Percentiles rank a stretch among this genome's conserved stretches.
Evolutionary conservation across 1,140 invertebrate genomes (phyloP).

Genomic region (Lordiphosa mommai): DNA sequence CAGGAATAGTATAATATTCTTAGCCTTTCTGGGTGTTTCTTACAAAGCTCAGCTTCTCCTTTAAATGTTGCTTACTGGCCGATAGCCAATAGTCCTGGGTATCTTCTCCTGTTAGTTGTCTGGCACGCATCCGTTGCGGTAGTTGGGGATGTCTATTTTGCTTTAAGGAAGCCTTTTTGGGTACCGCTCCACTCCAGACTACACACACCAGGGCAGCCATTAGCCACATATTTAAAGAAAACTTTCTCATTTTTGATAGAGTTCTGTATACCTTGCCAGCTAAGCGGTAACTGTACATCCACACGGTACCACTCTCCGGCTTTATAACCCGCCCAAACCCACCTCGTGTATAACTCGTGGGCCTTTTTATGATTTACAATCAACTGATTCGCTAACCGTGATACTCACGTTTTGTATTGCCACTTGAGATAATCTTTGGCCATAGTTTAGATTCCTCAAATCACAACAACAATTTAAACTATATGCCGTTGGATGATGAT

Average conservation of each 20-base stretch:
- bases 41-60: conserved; percentile 51
- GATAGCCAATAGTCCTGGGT: conserved; percentile 76
- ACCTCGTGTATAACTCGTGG: conserved; percentile 21
- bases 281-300: conserved; percentile 44
- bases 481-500: not conserved
- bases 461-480: conserved; percentile 50
- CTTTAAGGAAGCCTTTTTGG: conserved; percentile 12
- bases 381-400: conserved; percentile 21
- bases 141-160: conserved; percentile 63
- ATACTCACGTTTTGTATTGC: conserved; percentile 34
- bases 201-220: conserved; percentile 9
- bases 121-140: not conserved
- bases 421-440: conserved; percentile 48
- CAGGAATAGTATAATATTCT: conserved; percentile 89
- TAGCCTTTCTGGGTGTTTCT: conserved; percentile 81
- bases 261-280: conserved; percentile 32
- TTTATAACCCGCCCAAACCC: conserved; percentile 60
- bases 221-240: conserved; percentile 12
- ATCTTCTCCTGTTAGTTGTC: conserved; percentile 34
- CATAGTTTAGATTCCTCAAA: conserved; percentile 53
- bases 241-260: conserved; percentile 27
- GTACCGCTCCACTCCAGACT: conserved; percentile 39
- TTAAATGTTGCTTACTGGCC: conserved; percentile 57
- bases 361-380: conserved; percentile 28
- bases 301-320: not conserved